Percentiles rank a stretch among this genome's conserved stretches.
phyloP scores from a whole-genome alignment of 2,113 vertebrate genomes.

The Lepus americanus region DNA sequence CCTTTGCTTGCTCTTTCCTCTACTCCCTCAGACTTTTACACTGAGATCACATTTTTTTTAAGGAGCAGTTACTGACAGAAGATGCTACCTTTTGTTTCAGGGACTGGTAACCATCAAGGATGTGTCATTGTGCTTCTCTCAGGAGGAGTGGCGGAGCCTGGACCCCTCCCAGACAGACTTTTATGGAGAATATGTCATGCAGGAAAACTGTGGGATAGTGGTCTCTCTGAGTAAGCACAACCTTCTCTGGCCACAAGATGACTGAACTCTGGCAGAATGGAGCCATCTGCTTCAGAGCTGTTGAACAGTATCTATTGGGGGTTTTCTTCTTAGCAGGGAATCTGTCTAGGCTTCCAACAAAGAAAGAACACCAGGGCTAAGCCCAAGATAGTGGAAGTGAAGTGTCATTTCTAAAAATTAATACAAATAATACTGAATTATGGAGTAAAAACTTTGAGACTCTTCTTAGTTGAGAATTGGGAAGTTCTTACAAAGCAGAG shows the following conservation, averaged over 20 bases:
- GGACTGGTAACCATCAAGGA: slow-evolving; percentile 84
- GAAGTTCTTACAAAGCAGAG: background rate
- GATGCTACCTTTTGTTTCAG: slow-evolving; percentile 77
- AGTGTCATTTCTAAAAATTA: background rate
- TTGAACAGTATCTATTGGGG: background rate
- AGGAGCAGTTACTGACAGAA: slow-evolving; percentile 53
- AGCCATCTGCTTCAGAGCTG: background rate
- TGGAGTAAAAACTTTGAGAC: background rate
- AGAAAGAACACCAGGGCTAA: slow-evolving; percentile 37
- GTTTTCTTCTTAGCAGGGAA: background rate
- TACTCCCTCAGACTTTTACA: background rate
- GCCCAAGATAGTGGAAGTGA: slow-evolving; percentile 38
- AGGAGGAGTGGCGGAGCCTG: slow-evolving; percentile 84
- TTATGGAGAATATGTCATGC: slow-evolving; percentile 84
- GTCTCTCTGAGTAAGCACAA: slow-evolving; percentile 82
- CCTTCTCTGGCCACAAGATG: background rate
- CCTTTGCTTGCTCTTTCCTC: background rate
- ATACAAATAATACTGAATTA: slow-evolving; percentile 42
- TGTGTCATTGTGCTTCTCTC: slow-evolving; percentile 82
- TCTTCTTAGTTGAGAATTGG: slow-evolving; percentile 45
- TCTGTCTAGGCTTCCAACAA: background rate
- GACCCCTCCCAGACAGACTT: slow-evolving; percentile 84
- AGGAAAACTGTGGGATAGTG: slow-evolving; percentile 83
- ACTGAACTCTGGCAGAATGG: background rate
- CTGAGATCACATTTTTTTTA: slow-evolving; percentile 22